Evolutionary conservation across 2,113 vertebrate species (phyloP), one percentile per base, ranked within the genome.

Genomic region (Salminus brasiliensis): DNA sequence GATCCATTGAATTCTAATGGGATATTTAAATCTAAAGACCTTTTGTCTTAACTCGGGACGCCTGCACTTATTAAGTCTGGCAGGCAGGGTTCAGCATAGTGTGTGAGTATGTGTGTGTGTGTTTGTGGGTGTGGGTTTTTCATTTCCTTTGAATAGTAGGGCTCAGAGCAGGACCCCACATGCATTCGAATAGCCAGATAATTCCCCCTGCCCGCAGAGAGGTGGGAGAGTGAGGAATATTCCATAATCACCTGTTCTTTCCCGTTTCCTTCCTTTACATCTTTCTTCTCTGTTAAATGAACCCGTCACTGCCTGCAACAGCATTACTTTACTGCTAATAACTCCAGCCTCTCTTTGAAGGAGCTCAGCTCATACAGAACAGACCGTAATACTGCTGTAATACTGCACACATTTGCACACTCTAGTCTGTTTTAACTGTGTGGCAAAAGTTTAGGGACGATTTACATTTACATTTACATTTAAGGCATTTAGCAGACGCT

Each of bases 1-100:
- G 65, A 68, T 84, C 78, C 75, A 63, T 47, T 82, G 84, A 80
- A 87, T 83, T 67, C 57, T 82, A 83, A 89, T 73, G 49, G 75
- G 67, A 77, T 84, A 79, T 83, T 80, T 87, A 72, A 81, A 82
- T 84, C 60, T 72, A 72, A 86, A 76, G 70, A 79, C 78, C 52
- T 79, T 47, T 74, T 16, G 47, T 78, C 77, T 85, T 79, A 82
- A 80, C 83, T 66, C 41, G 32, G 39, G 67, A 23, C 16, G 74
- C 32, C 32, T 41, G 74, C 66, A 73, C 72, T 57, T 59, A 87
- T 86, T 82, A 86, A 69, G 60, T 75, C 39, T 49, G 77, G 55
- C 81, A 66, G 68, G 25, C 23, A n/a, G 72, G 55, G 73, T 49
- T 72, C 57, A 78, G 47, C 15, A 6, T 41, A 8, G 25, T 60